phyloP scores from a whole-genome alignment of 2,797 vertebrate species.

The Rhinogobio ventralis region DNA sequence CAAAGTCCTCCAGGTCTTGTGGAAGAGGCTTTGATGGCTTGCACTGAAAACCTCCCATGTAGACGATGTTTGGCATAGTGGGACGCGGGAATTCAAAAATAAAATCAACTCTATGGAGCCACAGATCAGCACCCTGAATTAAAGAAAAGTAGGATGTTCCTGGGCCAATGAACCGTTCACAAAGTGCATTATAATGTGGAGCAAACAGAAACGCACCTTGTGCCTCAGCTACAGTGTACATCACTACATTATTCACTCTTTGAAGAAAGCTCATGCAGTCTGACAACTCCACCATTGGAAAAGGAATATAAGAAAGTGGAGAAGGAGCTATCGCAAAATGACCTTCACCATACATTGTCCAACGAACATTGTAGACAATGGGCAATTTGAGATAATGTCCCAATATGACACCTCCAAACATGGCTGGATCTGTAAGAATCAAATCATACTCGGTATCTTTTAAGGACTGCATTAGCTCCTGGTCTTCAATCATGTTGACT shows the following conservation, averaged over 20 bases:
- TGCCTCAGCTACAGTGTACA: neutral
- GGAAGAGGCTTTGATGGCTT: slow-evolving; percentile 63
- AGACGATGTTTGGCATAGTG: slow-evolving; percentile 69
- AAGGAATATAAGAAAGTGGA: slow-evolving; percentile 52
- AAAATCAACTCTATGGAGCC: slow-evolving; percentile 65
- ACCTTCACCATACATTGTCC: slow-evolving; percentile 28
- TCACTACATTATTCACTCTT: slow-evolving; percentile 44
- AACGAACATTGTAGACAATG: slow-evolving; percentile 52
- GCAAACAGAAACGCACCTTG: neutral
- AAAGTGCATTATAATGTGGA: neutral
- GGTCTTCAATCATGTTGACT: slow-evolving; percentile 37
- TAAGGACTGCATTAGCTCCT: slow-evolving; percentile 38
- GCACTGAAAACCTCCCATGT: slow-evolving; percentile 70
- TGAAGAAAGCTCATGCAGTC: slow-evolving; percentile 48
- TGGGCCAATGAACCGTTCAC: slow-evolving; percentile 30
- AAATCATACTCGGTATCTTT: slow-evolving; percentile 47
- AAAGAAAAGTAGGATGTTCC: slow-evolving; percentile 7
- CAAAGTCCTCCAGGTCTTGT: slow-evolving; percentile 66
- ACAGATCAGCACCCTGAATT: slow-evolving; percentile 58
- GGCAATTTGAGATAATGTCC: slow-evolving; percentile 53
- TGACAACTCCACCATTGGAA: slow-evolving; percentile 36
- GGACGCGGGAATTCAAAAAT: slow-evolving; percentile 67
- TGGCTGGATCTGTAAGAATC: slow-evolving; percentile 49
- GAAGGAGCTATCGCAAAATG: slow-evolving; percentile 56
- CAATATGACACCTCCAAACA: slow-evolving; percentile 31